Evolutionary conservation across 2,888 invertebrate genomes (phyloP), one percentile per base, ranked within the genome.

Genomic region (Melanchra persicariae): DNA sequence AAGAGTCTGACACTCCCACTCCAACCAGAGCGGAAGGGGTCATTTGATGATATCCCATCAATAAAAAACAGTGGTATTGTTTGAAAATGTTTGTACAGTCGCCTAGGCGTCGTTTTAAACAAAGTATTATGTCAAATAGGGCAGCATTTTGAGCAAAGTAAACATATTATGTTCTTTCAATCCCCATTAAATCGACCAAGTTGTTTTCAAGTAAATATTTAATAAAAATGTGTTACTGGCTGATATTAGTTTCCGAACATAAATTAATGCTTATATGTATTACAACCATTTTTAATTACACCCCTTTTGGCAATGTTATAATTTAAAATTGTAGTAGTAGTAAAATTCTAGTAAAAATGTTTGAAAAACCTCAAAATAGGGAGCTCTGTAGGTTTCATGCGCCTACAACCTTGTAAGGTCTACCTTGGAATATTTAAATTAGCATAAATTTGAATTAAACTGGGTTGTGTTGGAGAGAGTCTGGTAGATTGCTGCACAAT

Each of bases 361-460:
- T 26, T 52, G 8, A 22, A 15, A 40, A 60, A 77, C n/a, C n/a
- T 22, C 19, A 74, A n/a, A 0, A 17, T 19, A 12, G 54, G 15
- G 22, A 51, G 7, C 19, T 17, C n/a, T 19, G 22, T 12, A 10
- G 34, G 12, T n/a, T 60, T 30, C 12, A 22, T 43, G 24, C n/a
- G n/a, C n/a, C n/a, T 17, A n/a, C n/a, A 61, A 55, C 63, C 61
- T 37, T 65, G 54, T 30, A 73, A 62, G 54, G 61, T 68, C 60
- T 63, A 69, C 62, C 69, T 81, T 70, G 59, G 67, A 82, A 81
- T 75, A 81, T 79, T 81, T 68, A 78, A 71, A 82, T 88, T 88
- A 78, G 79, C 92, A 92, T 93, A 92, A 90, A 92, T 93, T 93
- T 91, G 86, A 91, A 92, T 91, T 87, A 89, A 88, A 89, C 86